Percentiles rank a stretch among this genome's conserved stretches.
These are phyloP conservation scores for Drosophila melanica DNA, from an alignment of 1,140 invertebrate genomes.

Conservation along the genomic window DNA sequence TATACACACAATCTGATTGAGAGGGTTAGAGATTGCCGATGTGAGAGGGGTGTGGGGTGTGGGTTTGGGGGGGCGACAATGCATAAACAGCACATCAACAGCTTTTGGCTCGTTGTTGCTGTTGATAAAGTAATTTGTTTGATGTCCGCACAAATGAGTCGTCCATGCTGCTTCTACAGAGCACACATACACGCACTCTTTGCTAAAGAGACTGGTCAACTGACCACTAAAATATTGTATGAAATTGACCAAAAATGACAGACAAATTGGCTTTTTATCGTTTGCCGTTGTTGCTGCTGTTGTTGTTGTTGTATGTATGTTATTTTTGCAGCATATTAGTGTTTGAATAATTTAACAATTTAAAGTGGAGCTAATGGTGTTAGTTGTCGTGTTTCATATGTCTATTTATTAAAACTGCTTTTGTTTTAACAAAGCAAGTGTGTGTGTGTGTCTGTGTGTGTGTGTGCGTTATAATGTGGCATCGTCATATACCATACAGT, in stretches of 20 bases:
- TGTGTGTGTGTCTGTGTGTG: constrained; percentile 6
- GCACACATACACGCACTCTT: constrained; percentile 42
- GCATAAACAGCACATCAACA: constrained; percentile 54
- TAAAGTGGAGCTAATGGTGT: constrained; percentile 82
- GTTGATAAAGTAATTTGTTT: constrained; percentile 82
- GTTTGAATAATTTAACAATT: constrained; percentile 81
- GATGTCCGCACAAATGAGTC: constrained; percentile 72
- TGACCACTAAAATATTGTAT: constrained; percentile 79
- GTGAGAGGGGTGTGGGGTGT: too few relatives aligned
- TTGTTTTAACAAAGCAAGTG: constrained; percentile 56
- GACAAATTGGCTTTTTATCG: constrained; percentile 82
- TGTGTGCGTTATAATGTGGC: constrained; percentile 60
- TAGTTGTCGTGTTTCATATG: constrained; percentile 81
- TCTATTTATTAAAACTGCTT: constrained; percentile 80
- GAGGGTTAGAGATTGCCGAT: constrained; percentile 25
- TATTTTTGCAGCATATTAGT: constrained; percentile 66
- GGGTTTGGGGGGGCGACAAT: constrained; percentile 13
- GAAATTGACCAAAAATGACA: constrained; percentile 82
- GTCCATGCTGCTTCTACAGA: constrained; percentile 47
- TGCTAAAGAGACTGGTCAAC: constrained; percentile 57
- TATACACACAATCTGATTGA: constrained; percentile 23
- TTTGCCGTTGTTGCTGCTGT: constrained; percentile 50
- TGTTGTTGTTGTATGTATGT: constrained; percentile 41
- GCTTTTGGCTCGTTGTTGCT: constrained; percentile 53
- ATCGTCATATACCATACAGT: constrained; percentile 61